Evolutionary conservation across 1,140 invertebrate species (phyloP), one percentile per base, ranked within the genome.

Genomic region (Lamellibrachia luymesi): DNA sequence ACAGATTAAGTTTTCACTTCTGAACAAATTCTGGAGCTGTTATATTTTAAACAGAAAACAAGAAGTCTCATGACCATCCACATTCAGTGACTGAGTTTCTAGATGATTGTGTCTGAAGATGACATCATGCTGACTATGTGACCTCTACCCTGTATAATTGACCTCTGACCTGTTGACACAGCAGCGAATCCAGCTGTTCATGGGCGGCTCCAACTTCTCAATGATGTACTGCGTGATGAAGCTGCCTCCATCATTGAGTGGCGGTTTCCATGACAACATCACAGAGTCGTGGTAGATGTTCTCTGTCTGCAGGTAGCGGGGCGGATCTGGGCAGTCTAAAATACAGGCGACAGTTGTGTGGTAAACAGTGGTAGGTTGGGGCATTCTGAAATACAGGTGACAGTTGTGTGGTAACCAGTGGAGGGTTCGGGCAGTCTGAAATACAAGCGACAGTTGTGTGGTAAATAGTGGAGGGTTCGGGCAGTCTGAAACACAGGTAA

Each of bases 141-240:
- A 80, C 64, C 6, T 22, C 7, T 80, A 22, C 17, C 2, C 25
- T 56, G 52, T 56, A 13, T 56, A 56, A 8, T 90, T 38, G 90
- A 5, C n/a, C 38, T 51, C 92, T 50, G 22, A 96, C 96, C 97
- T 97, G 10, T 99, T 99, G 94, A 98, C 98, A 90, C 98, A 98
- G 94, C 98, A 98, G 93, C 98, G 97, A 93, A 99, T 98, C 99
- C 99, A 99, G 94, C 98, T 98, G 52, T 97, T 97, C 97, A 99
- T 98, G 51, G 98, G 98, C 95, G 98, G 98, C 96, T 99, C 96
- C 93, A 94, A 97, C 97, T 98, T 99, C 96, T 99, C 99, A 93
- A 99, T 97, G 90, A 99, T 97, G 95, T 99, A 99, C 95, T 99
- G 99, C 1, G 98, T 99, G 94, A 99, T 97, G 90, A 98, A 98